These are phyloP conservation scores for Zosterops lateralis DNA, from an alignment of 2,113 vertebrate species.

Conservation along the genomic window DNA sequence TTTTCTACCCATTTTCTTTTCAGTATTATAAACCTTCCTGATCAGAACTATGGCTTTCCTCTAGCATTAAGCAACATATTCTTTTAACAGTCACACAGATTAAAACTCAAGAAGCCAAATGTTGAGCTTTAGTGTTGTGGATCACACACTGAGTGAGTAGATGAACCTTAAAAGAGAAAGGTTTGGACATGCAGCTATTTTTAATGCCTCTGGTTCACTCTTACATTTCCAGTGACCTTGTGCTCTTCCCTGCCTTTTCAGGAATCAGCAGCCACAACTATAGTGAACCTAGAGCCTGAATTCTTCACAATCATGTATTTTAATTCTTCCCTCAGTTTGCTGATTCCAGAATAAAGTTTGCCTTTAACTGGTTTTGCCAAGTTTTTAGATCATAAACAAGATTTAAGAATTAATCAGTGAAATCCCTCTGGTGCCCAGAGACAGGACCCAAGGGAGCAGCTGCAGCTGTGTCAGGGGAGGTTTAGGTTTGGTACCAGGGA, in stretches of 20 bases:
- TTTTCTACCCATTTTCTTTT: neutral
- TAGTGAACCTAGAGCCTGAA: neutral
- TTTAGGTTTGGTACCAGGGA: fast-evolving
- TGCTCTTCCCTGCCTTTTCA: neutral
- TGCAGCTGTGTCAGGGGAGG: fast-evolving
- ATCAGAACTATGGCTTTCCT: neutral
- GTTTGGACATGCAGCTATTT: neutral
- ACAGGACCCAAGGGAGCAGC: fast-evolving
- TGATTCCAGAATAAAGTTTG: neutral
- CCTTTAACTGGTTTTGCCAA: neutral
- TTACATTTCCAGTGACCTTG: neutral
- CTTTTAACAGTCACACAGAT: neutral
- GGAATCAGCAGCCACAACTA: neutral
- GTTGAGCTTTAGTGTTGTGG: neutral
- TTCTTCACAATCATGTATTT: neutral
- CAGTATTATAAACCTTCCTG: neutral
- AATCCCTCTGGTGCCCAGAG: neutral
- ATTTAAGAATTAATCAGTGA: neutral
- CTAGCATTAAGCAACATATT: neutral
- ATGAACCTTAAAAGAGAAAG: neutral
- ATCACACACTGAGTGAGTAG: neutral
- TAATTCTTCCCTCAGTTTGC: neutral
- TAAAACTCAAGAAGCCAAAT: neutral
- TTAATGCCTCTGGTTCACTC: neutral
- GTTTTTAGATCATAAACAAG: neutral